phyloP scores from a whole-genome alignment of 2,113 vertebrate genomes.

The Sterrhoptilus dennistouni region DNA sequence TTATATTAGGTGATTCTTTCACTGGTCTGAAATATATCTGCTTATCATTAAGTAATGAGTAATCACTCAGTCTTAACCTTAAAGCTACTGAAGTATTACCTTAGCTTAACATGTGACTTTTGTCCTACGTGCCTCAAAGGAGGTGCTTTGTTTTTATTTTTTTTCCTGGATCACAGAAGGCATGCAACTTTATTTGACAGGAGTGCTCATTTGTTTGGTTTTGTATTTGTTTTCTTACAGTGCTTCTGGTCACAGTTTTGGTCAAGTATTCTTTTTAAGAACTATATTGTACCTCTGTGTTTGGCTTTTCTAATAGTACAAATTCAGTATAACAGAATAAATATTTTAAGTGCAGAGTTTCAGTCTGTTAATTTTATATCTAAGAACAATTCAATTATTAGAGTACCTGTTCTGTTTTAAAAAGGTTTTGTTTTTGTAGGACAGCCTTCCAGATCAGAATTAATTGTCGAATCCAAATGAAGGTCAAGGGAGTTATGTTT shows the following conservation, averaged over 20 bases:
- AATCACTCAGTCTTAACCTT: neutral
- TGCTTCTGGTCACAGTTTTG: neutral
- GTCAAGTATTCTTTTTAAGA: neutral
- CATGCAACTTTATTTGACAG: neutral
- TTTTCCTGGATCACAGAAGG: neutral
- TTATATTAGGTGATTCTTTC: neutral
- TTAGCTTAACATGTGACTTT: neutral
- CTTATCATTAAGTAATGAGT: neutral
- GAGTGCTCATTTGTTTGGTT: neutral
- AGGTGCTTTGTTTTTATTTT: neutral
- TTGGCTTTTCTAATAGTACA: neutral
- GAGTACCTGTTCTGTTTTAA: neutral
- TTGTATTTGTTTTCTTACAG: neutral
- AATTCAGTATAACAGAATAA: neutral
- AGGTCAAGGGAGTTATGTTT: neutral
- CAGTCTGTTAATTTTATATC: neutral
- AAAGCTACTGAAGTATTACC: neutral
- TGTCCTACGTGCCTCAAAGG: neutral
- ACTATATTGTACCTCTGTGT: neutral
- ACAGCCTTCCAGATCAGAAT: neutral
- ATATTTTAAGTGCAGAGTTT: neutral
- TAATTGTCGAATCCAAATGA: neutral
- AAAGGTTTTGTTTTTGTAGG: neutral
- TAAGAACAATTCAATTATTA: neutral
- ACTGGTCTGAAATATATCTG: neutral